Evolutionary conservation across 1,140 invertebrate genomes (phyloP).

Genomic region (Belonocnema kinseyi): DNA sequence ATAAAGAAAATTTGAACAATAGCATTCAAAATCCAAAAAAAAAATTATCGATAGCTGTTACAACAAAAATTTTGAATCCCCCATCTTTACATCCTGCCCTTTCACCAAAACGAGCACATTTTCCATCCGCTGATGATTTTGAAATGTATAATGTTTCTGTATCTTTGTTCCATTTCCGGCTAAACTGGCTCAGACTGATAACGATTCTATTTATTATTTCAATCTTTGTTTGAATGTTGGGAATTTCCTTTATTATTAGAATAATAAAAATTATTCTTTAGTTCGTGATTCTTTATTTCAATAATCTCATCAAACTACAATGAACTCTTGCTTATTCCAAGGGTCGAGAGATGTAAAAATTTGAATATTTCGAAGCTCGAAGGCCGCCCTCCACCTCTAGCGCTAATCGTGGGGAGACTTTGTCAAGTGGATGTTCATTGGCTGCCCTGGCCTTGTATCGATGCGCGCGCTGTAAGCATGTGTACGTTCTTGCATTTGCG

Average conservation of each 20-base stretch:
- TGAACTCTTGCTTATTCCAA: no score
- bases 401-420: no score
- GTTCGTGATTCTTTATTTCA: no score
- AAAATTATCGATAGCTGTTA: constrained; percentile 44
- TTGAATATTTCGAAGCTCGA: no score
- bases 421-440: no score
- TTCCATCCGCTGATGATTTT: constrained; percentile 49
- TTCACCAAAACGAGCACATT: constrained; percentile 55
- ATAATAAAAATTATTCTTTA: neutral
- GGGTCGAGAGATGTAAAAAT: no score
- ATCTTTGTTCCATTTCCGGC: constrained; percentile 27
- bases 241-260: neutral
- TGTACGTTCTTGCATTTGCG: no score
- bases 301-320: no score
- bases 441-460: no score
- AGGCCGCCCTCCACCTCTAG: no score
- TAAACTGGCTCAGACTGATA: neutral
- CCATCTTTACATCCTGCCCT: constrained; percentile 43
- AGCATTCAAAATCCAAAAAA: constrained; percentile 41
- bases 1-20: constrained; percentile 34
- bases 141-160: constrained; percentile 43
- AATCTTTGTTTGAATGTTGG: constrained; percentile 26
- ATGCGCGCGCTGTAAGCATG: no score
- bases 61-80: constrained; percentile 48
- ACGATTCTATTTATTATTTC: neutral